phyloP scores from a whole-genome alignment of 2,797 vertebrate genomes.

The Intellagama lesueurii region DNA sequence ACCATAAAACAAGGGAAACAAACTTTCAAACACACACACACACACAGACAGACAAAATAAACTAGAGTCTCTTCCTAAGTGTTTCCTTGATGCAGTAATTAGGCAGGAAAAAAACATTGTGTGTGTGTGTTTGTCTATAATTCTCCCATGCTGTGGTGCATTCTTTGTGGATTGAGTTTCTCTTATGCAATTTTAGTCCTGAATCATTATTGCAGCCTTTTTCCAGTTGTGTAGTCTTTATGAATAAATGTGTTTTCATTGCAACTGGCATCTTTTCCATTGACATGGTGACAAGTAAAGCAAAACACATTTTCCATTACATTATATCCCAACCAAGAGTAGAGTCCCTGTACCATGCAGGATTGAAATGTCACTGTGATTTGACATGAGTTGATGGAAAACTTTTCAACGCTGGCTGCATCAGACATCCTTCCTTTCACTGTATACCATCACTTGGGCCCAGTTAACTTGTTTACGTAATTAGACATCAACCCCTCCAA shows the following conservation, averaged over 20 bases:
- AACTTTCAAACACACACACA: neutral
- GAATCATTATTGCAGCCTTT: neutral
- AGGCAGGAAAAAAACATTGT: neutral
- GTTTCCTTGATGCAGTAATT: neutral
- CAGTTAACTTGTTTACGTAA: neutral
- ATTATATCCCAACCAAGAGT: neutral
- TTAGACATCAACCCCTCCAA: neutral
- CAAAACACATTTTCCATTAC: constrained; percentile 11
- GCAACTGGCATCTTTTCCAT: neutral
- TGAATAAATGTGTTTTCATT: constrained; percentile 14
- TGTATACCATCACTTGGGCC: neutral
- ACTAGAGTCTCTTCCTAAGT: neutral
- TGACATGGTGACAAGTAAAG: neutral
- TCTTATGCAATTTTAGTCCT: neutral
- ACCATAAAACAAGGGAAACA: neutral
- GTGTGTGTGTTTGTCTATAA: neutral
- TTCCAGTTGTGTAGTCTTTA: neutral
- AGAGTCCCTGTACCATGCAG: no score
- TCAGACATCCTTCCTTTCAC: neutral
- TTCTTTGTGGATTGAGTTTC: neutral
- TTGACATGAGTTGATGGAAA: constrained; percentile 4
- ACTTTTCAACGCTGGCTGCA: neutral
- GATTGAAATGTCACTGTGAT: neutral
- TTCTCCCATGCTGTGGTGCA: neutral
- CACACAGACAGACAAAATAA: neutral